These are phyloP conservation scores for Thymelicus sylvestris DNA, from an alignment of 2,888 invertebrate genomes.

Conservation along the genomic window DNA sequence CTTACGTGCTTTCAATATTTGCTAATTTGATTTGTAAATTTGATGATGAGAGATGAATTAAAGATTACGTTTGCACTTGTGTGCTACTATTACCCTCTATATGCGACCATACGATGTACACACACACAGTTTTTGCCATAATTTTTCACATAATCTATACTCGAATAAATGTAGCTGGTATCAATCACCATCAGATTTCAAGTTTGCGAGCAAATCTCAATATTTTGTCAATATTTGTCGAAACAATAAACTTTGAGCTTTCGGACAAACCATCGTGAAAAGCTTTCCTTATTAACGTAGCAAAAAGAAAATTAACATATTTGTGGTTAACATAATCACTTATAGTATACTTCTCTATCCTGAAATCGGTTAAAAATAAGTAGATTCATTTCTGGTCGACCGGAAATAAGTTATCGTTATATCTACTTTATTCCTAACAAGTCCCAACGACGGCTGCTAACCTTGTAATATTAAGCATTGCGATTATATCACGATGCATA, in stretches of 20 bases:
- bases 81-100: too few species aligned
- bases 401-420: conserved; percentile 18
- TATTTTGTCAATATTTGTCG: not conserved
- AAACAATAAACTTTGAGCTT: too few species aligned
- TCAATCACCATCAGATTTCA: too few species aligned
- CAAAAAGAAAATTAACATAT: not conserved
- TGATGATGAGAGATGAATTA: too few species aligned
- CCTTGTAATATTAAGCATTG: conserved; percentile 50
- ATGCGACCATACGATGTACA: too few species aligned
- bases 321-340: not conserved
- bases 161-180: too few species aligned
- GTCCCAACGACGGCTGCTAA: conserved; percentile 34
- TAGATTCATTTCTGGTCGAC: not conserved
- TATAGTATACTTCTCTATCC: not conserved
- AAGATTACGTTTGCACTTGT: too few species aligned
- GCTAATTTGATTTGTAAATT: not conserved
- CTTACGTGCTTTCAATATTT: not conserved
- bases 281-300: too few species aligned
- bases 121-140: too few species aligned
- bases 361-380: not conserved
- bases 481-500: conserved; percentile 57
- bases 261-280: too few species aligned
- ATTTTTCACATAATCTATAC: too few species aligned
- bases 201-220: not conserved
- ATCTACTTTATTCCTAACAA: conserved; percentile 27